A percentile compares a stretch with the other conserved stretches of the same genome.
These are phyloP conservation scores for Thalassoma bifasciatum DNA, from an alignment of 2,113 vertebrate genomes.

Conservation along the genomic window DNA sequence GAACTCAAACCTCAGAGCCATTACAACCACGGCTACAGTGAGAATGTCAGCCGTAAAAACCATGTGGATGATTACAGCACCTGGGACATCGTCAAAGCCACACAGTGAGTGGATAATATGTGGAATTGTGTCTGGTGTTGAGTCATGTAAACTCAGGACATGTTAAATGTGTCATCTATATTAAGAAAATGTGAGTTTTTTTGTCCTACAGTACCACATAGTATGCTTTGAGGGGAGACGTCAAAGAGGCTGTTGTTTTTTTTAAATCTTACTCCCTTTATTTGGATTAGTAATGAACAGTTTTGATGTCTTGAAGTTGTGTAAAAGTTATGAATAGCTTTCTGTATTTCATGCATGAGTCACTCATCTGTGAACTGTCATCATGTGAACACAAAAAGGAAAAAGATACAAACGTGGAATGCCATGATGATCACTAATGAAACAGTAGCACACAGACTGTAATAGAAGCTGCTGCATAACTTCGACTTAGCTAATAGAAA, in stretches of 20 bases:
- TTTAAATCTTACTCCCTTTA: too few relatives aligned
- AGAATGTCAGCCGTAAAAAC: conserved; percentile 92
- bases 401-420: neutral
- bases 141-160: too few relatives aligned
- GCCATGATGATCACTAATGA: neutral
- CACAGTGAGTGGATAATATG: conserved; percentile 89
- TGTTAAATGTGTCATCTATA: too few relatives aligned
- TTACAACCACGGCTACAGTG: conserved; percentile 96
- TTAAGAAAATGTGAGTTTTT: too few relatives aligned
- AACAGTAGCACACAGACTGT: neutral
- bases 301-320: too few relatives aligned
- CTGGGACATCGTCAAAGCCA: conserved; percentile 99
- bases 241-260: too few relatives aligned
- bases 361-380: neutral
- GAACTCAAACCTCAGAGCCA: conserved; percentile 97
- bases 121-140: neutral
- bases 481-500: too few relatives aligned
- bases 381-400: too few relatives aligned
- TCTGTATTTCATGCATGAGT: neutral
- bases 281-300: too few relatives aligned
- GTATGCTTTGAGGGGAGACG: too few relatives aligned
- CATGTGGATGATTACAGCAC: conserved; percentile 98
- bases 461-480: too few relatives aligned
- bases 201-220: too few relatives aligned
- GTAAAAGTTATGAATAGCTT: neutral